phyloP scores from a whole-genome alignment of 2,797 vertebrate species.

The Hybognathus amarus region DNA sequence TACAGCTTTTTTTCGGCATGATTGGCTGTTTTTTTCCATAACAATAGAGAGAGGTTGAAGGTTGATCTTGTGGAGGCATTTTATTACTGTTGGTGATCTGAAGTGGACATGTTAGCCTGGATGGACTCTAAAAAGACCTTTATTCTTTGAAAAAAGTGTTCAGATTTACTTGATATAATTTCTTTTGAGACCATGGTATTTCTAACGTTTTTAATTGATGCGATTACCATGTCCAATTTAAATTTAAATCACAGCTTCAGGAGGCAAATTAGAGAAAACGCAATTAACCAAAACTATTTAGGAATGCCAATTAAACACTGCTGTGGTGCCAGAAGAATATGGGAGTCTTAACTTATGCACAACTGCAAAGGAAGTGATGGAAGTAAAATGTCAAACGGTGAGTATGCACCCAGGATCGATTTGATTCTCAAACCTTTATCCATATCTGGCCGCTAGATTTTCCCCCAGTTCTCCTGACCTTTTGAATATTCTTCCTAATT shows the following conservation, averaged over 20 bases:
- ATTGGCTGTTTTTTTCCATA: slow-evolving; percentile 42
- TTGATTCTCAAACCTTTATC: slow-evolving; percentile 11
- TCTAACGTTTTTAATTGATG: slow-evolving; percentile 17
- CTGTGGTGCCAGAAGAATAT: not conserved
- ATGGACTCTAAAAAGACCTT: not conserved
- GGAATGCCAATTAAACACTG: slow-evolving; percentile 12
- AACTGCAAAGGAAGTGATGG: too few relatives aligned
- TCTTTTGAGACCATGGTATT: not conserved
- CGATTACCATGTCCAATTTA: slow-evolving; percentile 26
- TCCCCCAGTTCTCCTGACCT: slow-evolving; percentile 21
- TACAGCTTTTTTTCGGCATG: slow-evolving; percentile 14
- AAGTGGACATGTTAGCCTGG: not conserved
- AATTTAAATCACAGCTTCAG: slow-evolving; percentile 21
- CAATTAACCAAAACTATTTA: slow-evolving; percentile 26
- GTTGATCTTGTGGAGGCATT: slow-evolving; percentile 19
- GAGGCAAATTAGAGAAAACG: not conserved
- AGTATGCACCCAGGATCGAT: not conserved
- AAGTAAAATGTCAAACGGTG: slow-evolving; percentile 22
- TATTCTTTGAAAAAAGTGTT: not conserved
- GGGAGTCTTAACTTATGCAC: slow-evolving; percentile 9
- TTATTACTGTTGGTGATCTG: slow-evolving; percentile 35
- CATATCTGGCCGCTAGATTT: not conserved
- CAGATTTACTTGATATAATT: not conserved
- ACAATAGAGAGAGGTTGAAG: slow-evolving; percentile 32
- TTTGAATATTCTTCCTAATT: slow-evolving; percentile 9